Percentiles rank a stretch among this genome's conserved stretches.
These are phyloP conservation scores for Sinocyclocheilus grahami DNA, from an alignment of 2,113 vertebrate species.

Conservation along the genomic window DNA sequence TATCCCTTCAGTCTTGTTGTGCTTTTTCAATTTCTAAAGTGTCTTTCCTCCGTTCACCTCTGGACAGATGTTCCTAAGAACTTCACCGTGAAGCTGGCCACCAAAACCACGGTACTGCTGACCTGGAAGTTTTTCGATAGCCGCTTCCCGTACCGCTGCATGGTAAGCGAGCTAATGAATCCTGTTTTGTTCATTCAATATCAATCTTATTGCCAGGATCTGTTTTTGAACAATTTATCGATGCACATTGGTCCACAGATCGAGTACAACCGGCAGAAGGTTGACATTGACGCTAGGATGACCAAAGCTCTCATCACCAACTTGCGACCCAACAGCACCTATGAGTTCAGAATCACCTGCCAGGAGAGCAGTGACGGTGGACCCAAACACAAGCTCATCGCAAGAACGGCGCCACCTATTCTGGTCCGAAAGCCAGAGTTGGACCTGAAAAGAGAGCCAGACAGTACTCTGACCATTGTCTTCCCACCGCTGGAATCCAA, in stretches of 20 bases:
- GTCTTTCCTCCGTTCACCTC: conserved; percentile 19
- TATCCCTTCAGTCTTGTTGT: conserved; percentile 21
- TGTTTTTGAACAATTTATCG: background rate
- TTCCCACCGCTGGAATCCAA: conserved; percentile 82
- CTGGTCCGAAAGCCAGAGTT: conserved; percentile 85
- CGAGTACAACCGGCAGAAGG: conserved; percentile 87
- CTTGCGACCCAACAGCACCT: conserved; percentile 87
- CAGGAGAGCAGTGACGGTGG: conserved; percentile 85
- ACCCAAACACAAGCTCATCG: conserved; percentile 84
- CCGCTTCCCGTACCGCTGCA: conserved; percentile 84
- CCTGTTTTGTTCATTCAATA: too few relatives aligned
- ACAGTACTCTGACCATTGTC: conserved; percentile 83
- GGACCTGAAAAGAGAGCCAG: conserved; percentile 81
- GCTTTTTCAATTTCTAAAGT: conserved; percentile 27
- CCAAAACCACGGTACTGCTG: conserved; percentile 90
- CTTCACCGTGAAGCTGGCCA: conserved; percentile 96
- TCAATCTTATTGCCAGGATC: background rate
- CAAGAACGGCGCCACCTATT: conserved; percentile 86
- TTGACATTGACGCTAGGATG: conserved; percentile 87
- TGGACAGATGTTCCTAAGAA: conserved; percentile 94
- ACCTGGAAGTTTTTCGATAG: conserved; percentile 95
- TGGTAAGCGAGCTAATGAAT: conserved; percentile 71
- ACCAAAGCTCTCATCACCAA: conserved; percentile 88
- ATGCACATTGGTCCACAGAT: conserved; percentile 74
- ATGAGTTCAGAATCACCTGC: conserved; percentile 89